These are phyloP conservation scores for Phymanthus crucifer DNA, from an alignment of 92 coral and sea anemone species.

Conservation along the genomic window DNA sequence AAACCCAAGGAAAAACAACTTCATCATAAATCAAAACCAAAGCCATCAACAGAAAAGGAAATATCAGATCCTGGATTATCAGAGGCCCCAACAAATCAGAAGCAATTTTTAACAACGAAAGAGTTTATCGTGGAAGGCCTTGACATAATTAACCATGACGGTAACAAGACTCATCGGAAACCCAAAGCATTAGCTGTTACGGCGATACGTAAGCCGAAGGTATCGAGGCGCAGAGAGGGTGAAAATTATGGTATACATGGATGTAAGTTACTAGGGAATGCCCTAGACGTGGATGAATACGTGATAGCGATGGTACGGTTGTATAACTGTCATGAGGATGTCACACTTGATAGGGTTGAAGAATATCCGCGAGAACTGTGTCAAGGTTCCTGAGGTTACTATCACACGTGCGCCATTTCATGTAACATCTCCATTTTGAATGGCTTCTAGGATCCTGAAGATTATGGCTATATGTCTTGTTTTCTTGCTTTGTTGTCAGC, in stretches of 20 bases:
- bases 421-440: background rate
- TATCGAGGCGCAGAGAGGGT: slow-evolving; percentile 1
- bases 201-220: slow-evolving; percentile 3
- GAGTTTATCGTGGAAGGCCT: slow-evolving; percentile 22
- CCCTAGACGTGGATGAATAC: slow-evolving; percentile 30
- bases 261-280: slow-evolving; percentile 18
- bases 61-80: slow-evolving; percentile 17
- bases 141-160: slow-evolving; percentile 15
- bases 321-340: slow-evolving; percentile 19
- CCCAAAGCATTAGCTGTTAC: slow-evolving; percentile 6
- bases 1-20: background rate
- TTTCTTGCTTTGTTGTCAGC: no score
- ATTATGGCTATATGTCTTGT: no score
- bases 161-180: background rate
- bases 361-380: background rate
- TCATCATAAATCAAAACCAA: background rate
- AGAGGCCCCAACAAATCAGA: background rate
- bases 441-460: background rate
- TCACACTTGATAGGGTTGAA: background rate
- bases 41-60: background rate
- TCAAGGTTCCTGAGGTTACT: background rate
- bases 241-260: slow-evolving; percentile 18
- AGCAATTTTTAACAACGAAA: background rate
- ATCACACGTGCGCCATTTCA: no score
- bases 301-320: slow-evolving; percentile 40